Base-by-base conservation (phyloP, 2,797 vertebrate species). In the Cossypha heuglini region DNA sequence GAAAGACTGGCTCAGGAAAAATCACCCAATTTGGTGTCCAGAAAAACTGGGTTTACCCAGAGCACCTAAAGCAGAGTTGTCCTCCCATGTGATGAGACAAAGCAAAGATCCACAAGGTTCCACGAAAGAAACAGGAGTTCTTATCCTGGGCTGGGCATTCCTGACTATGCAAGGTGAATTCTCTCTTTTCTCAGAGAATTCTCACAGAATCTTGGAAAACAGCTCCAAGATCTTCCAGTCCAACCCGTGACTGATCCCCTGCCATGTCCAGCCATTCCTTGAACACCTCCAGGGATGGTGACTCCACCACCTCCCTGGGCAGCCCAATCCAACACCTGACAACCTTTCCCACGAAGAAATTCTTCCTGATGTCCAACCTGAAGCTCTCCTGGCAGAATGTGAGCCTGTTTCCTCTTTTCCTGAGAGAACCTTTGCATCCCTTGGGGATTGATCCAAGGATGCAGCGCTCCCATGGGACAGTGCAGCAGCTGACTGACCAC, bases 171-270 rank as follows among this genome's bases (percentile, higher is more conserved):
- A 28, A 84, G 7, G 29, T 3, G 5, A 77, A 61, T 33, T 58
- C 6, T 12, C 8, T 66, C 20, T 13, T 68, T 58, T 57, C 22
- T 45, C 46, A 26, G 35, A 13, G 21, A 55, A 54, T 42, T 62
- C 48, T 21, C 24, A 19, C 16, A 26, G 37, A 26, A 35, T 49
- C 51, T 45, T 64, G 43, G 29, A 45, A 71, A 77, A 52, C 20
- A 16, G 10, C 7, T 51, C 49, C 43, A 29, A 22, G n/a, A 1
- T 43, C 20, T 67, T 45, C 14, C 10, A 16, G 33, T 14, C 58
- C 51, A 45, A 8, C 12, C 15, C 22, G 24, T 26, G n/a, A 21
- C 6, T 0, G 0, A 57, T 20, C 7, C 37, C 7, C 46, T 42
- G 35, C 6, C 42, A 24, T 0, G 0, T 61, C 69, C 33, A 20